Conservation (phyloP, 2,888 invertebrate species). For the Hydropsyche betteni region DNA sequence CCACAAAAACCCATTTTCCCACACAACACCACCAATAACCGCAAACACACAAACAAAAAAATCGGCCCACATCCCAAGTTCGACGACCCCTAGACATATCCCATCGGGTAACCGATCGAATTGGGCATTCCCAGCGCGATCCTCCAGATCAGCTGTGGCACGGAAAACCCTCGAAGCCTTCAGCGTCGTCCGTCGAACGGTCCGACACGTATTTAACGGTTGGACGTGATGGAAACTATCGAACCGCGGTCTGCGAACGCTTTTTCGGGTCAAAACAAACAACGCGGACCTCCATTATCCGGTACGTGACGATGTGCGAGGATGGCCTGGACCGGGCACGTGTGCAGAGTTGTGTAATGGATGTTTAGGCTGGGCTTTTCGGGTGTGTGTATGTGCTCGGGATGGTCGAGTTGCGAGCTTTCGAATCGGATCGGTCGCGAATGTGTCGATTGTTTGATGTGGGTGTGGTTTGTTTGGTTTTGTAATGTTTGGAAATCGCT, state of each 20-base stretch:
- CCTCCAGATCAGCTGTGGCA: conserved; percentile 40
- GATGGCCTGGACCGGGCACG: not conserved
- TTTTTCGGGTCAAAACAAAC: conserved; percentile 20
- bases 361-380: not conserved
- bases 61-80: no score
- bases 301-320: conserved; percentile 7
- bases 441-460: no score
- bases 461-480: no score
- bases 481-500: no score
- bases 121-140: conserved; percentile 39
- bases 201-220: conserved; percentile 42
- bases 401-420: no score
- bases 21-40: no score
- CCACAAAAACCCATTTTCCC: no score
- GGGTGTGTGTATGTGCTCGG: no score
- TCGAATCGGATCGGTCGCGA: no score
- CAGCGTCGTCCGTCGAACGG: not conserved
- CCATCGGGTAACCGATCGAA: conserved; percentile 1
- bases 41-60: no score
- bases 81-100: no score
- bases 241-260: not conserved
- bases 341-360: not conserved
- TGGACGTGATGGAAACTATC: conserved; percentile 40
- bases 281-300: conserved; percentile 12
- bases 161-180: not conserved